Base-by-base conservation (phyloP, 1,140 invertebrate species). In the Papilio machaon region DNA sequence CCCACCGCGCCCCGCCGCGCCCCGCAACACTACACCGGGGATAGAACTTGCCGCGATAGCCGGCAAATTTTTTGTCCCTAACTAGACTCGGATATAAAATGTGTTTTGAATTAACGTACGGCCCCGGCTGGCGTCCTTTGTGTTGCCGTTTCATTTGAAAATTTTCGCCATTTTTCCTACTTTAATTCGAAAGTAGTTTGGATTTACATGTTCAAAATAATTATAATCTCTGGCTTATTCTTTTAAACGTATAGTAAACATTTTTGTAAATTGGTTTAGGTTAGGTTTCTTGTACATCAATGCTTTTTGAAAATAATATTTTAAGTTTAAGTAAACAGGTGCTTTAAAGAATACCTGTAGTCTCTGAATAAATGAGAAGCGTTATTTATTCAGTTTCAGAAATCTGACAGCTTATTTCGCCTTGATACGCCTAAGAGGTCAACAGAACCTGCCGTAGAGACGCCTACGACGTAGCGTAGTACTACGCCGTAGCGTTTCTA, bases 401-500 rank as follows among this genome's bases (percentile, higher is more conserved):
- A 74, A 74, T 19, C 46, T 43, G 17, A 43, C 46, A 8, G 73
- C 64, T 19, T 23, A 47, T 19, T 74, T 74, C 19, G 17, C 73
- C 43, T 74, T 74, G 73, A 74, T 74, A 74, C 73, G 17, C 11
- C 73, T 74, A 74, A 74, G 73, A 74, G 73, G 73, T 74, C 73
- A 74, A 74, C 73, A 74, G 35, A 74, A 74, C 73, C 73, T 74
- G 38, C 43, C 73, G 38, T 47, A 47, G 73, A 19, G 43, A 43
- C 73, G 73, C 73, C 73, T 47, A 46, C 38, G 38, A 19, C 38
- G 43, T 73, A 73, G 73, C 84, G 85, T 87, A 87, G 85, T 88
- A 90, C 88, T 90, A 90, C 89, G 85, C 4, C 88, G 89, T 87
- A 88, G 85, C 82, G 78, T 85, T 85, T 81, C 67, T 73, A 80